These are phyloP conservation scores for Tridacna crocea DNA, from an alignment of 2,888 invertebrate species.

Conservation along the genomic window DNA sequence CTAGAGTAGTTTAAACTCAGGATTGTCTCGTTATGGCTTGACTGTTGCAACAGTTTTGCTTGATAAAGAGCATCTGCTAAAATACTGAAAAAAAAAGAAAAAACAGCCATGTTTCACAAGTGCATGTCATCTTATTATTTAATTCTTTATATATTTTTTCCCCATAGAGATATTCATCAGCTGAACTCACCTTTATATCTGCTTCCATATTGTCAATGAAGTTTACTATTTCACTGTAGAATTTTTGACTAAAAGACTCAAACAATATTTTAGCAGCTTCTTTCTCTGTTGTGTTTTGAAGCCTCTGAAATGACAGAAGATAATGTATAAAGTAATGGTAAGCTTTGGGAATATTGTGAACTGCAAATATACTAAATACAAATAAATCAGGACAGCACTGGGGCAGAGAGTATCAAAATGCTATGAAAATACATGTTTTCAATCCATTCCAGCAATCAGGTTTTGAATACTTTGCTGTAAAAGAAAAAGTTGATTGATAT, in stretches of 20 bases:
- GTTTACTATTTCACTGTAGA: slow-evolving; percentile 18
- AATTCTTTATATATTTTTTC: too few relatives aligned
- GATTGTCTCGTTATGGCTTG: background rate
- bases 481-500: background rate
- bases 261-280: slow-evolving; percentile 24
- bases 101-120: too few relatives aligned
- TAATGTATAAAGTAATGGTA: too few relatives aligned
- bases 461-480: background rate
- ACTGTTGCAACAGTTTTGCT: too few relatives aligned
- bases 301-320: background rate
- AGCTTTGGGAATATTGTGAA: too few relatives aligned
- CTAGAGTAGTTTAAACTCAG: too few relatives aligned
- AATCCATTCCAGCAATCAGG: background rate
- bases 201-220: slow-evolving; percentile 17
- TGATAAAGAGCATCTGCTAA: too few relatives aligned
- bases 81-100: background rate
- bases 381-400: too few relatives aligned
- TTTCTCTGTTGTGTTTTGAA: slow-evolving; percentile 10
- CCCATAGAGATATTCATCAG: background rate
- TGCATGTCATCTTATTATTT: too few relatives aligned
- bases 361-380: too few relatives aligned
- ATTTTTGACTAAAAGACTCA: slow-evolving; percentile 16
- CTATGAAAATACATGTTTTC: background rate
- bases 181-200: slow-evolving; percentile 7
- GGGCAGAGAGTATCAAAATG: too few relatives aligned